phyloP scores from a whole-genome alignment of 1,140 invertebrate species.

The Aleiodes sp. region DNA sequence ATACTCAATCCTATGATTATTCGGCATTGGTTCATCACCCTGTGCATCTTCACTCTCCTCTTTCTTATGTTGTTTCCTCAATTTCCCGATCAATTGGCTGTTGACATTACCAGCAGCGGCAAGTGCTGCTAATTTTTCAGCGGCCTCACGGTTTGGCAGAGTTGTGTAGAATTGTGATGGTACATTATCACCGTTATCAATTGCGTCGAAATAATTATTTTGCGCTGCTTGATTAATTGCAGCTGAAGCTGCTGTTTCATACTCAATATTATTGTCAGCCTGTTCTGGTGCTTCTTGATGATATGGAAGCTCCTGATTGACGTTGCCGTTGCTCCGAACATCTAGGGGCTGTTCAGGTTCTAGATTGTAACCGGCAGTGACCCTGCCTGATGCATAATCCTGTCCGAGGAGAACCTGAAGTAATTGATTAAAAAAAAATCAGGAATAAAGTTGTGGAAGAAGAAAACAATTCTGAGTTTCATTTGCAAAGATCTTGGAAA shows the following conservation, averaged over 20 bases:
- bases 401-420: slow-evolving; percentile 48
- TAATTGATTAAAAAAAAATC: slow-evolving; percentile 23
- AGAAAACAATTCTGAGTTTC: too few relatives aligned
- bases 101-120: slow-evolving; percentile 67
- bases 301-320: slow-evolving; percentile 39
- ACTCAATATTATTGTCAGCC: slow-evolving; percentile 57
- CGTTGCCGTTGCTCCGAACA: slow-evolving; percentile 19
- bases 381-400: slow-evolving; percentile 48
- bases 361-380: slow-evolving; percentile 55
- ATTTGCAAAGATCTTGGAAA: too few relatives aligned
- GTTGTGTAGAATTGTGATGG: slow-evolving; percentile 61
- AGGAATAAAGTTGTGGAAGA: too few relatives aligned
- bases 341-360: slow-evolving; percentile 41
- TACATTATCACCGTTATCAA: slow-evolving; percentile 34
- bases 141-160: slow-evolving; percentile 65
- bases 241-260: slow-evolving; percentile 39
- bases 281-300: slow-evolving; percentile 39
- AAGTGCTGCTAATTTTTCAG: slow-evolving; percentile 66
- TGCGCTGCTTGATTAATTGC: slow-evolving; percentile 31
- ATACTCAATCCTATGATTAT: slow-evolving; percentile 23
- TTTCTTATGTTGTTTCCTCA: slow-evolving; percentile 50
- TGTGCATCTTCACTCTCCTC: slow-evolving; percentile 33
- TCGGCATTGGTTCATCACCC: slow-evolving; percentile 15
- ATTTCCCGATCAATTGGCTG: slow-evolving; percentile 53
- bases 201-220: slow-evolving; percentile 46